Evolutionary conservation across 2,888 invertebrate genomes (phyloP).

Genomic region (Neelides folsomi): DNA sequence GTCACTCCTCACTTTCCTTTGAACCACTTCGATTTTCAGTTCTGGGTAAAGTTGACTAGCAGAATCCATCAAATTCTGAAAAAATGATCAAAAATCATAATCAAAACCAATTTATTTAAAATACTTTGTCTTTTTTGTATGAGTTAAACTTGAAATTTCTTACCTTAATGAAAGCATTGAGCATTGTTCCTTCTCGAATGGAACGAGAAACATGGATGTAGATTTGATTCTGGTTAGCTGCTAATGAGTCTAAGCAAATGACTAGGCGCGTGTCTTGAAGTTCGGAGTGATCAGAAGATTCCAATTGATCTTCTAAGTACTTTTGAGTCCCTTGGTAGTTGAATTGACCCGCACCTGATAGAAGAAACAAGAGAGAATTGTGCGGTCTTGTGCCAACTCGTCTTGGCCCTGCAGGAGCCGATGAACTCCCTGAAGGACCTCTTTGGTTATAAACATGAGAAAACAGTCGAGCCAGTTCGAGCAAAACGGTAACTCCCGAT

Average conservation of each 20-base stretch:
- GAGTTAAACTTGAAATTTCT: too few species aligned
- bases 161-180: constrained; percentile 44
- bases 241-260: constrained; percentile 64
- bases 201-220: constrained; percentile 93
- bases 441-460: constrained; percentile 67
- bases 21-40: constrained; percentile 53
- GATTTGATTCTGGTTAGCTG: constrained; percentile 49
- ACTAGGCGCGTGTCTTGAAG: constrained; percentile 74
- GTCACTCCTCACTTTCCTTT: constrained; percentile 92
- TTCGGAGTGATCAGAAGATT: constrained; percentile 39
- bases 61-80: constrained; percentile 50
- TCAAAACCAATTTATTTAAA: not conserved
- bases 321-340: constrained; percentile 93
- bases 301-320: constrained; percentile 86
- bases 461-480: constrained; percentile 77
- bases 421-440: constrained; percentile 40
- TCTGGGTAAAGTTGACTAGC: constrained; percentile 39
- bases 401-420: constrained; percentile 1
- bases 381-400: constrained; percentile 48
- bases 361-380: constrained; percentile 61
- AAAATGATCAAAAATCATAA: constrained; percentile 7
- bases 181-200: constrained; percentile 69
- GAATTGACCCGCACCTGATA: constrained; percentile 79
- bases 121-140: too few species aligned
- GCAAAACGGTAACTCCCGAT: constrained; percentile 70